phyloP scores from a whole-genome alignment of 2,888 invertebrate genomes.

The Amblyteles armatorius region DNA sequence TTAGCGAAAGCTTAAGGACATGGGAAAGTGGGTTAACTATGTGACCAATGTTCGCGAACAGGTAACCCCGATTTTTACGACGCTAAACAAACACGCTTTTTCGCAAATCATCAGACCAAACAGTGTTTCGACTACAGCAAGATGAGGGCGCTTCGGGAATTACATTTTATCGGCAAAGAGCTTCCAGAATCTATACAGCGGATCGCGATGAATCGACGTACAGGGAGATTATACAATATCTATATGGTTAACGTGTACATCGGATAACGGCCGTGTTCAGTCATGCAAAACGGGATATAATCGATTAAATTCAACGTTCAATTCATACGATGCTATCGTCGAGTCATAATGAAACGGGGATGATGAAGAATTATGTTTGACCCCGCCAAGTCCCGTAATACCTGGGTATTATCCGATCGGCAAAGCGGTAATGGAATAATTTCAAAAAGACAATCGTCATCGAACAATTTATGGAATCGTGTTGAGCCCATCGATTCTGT shows the following conservation, averaged over 20 bases:
- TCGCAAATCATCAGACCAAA: neutral
- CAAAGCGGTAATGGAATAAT: neutral
- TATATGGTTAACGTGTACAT: constrained; percentile 1
- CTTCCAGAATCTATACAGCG: neutral
- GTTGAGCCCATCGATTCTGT: neutral
- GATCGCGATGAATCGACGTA: constrained; percentile 3
- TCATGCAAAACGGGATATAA: constrained; percentile 6
- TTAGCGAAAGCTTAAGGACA: too few relatives aligned
- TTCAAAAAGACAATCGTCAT: neutral
- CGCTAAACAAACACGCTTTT: neutral
- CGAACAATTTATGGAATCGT: neutral
- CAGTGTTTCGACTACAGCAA: neutral
- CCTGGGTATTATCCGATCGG: neutral
- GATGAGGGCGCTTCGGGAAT: neutral
- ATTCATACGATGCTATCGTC: neutral
- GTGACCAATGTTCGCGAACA: too few relatives aligned
- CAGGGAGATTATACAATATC: neutral
- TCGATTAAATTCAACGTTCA: constrained; percentile 3
- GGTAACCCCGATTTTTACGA: neutral
- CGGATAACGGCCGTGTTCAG: neutral
- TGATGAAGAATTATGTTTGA: constrained; percentile 10
- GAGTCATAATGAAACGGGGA: neutral
- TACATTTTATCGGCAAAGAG: neutral
- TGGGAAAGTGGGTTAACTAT: too few relatives aligned
- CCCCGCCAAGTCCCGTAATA: neutral